Percentiles rank a stretch among this genome's conserved stretches.
phyloP scores from a whole-genome alignment of 2,888 invertebrate species.

The Osmoderma eremita region DNA sequence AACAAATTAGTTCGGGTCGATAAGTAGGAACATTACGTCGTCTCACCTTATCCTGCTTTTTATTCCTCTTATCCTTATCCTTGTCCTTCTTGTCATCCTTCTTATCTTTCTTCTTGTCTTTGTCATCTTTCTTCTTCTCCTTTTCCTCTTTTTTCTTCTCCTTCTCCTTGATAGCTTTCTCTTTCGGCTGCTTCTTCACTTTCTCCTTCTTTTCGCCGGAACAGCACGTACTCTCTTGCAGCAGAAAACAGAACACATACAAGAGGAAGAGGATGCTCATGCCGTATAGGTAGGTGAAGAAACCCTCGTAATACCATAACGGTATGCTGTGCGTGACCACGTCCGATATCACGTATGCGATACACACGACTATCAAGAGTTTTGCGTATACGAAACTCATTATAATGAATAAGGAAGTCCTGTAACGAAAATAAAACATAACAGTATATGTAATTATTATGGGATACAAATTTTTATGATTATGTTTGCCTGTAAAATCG shows the following conservation, averaged over 20 bases:
- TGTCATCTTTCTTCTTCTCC: conserved; percentile 66
- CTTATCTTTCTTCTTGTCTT: conserved; percentile 68
- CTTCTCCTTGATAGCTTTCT: conserved; percentile 55
- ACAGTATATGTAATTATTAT: conserved; percentile 13
- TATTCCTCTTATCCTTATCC: conserved; percentile 66
- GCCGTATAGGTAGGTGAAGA: conserved; percentile 94
- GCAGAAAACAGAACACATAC: conserved; percentile 93
- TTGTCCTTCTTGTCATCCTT: conserved; percentile 70
- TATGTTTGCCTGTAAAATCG: not conserved
- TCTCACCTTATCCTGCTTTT: conserved; percentile 67
- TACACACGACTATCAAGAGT: conserved; percentile 90
- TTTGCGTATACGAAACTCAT: conserved; percentile 97
- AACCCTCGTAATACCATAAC: conserved; percentile 92
- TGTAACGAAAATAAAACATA: conserved; percentile 64
- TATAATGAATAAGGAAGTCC: conserved; percentile 94
- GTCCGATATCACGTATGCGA: conserved; percentile 94
- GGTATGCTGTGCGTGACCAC: conserved; percentile 93
- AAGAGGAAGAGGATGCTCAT: conserved; percentile 92
- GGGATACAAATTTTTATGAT: not conserved
- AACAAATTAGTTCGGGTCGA: conserved; percentile 24
- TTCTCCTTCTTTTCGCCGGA: conserved; percentile 71
- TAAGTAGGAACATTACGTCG: conserved; percentile 15
- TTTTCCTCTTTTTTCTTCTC: conserved; percentile 66
- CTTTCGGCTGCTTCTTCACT: conserved; percentile 63
- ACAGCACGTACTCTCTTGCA: conserved; percentile 91